Evolutionary conservation across 1,140 invertebrate genomes (phyloP), one percentile per base, ranked within the genome.

Genomic region (Hycleus phaleratus): DNA sequence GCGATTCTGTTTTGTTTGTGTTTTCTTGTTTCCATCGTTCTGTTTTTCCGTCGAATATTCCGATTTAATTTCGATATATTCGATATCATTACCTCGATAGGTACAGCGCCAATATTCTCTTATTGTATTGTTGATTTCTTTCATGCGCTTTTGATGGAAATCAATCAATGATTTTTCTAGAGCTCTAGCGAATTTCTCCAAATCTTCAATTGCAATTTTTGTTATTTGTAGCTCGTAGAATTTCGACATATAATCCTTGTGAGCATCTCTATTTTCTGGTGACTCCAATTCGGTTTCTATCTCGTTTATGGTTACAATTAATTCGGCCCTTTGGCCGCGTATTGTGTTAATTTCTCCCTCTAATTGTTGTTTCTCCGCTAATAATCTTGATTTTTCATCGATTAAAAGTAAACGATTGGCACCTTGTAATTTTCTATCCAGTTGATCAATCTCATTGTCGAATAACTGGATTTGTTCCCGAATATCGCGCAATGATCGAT

Each of bases 41-140:
- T 42, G 12, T 44, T 57, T 26, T 24, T 60, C 58, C 0, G 61
- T 57, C 18, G 52, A 12, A 42, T 57, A 38, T n/a, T 60, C 58
- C 1, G 61, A 55, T 46, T 56, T 83, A 40, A 93, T 89, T 73
- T 88, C 81, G 67, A 93, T 90, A 48, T 84, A 85, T 60, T 88
- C 86, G 49, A 90, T 90, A 67, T 93, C 90, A 67, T 86, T 89
- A n/a, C 90, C 94, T 64, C 81, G 82, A 73, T 98, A 97, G 44
- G 95, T 91, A 51, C 84, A 80, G 46, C 84, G 78, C 95, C 95
- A 98, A 62, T 96, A 78, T 64, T 93, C 42, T 0, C 51, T 1
- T 63, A 99, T 90, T 48, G 93, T 88, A 52, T 82, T 82, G 74
- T 99, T 99, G 7, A 99, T 93, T 63, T 87, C 86, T 38, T 83